These are phyloP conservation scores for Apodemus sylvaticus DNA, from an alignment of 2,113 vertebrate genomes.

Conservation along the genomic window DNA sequence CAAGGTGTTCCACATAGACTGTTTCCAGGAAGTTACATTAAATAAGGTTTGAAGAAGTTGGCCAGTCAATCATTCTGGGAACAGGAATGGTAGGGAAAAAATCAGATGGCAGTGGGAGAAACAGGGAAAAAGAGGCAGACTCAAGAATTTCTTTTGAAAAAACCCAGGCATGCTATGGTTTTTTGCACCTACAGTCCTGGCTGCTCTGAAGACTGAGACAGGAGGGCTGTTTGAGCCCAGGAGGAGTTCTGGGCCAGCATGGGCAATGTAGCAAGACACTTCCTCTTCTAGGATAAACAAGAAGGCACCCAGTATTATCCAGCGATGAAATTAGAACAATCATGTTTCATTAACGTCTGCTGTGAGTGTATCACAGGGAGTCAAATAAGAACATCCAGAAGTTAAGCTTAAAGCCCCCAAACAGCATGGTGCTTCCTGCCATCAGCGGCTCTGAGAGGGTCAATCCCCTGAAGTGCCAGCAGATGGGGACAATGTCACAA, in stretches of 20 bases:
- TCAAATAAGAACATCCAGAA: neutral
- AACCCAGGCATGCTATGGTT: neutral
- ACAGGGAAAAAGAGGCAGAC: neutral
- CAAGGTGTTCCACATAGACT: neutral
- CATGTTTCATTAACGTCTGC: neutral
- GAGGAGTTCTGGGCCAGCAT: neutral
- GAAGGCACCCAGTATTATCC: neutral
- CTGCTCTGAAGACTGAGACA: neutral
- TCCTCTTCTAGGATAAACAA: neutral
- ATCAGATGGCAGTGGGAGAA: neutral
- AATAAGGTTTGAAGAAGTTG: neutral
- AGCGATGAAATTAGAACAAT: neutral
- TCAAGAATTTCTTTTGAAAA: neutral
- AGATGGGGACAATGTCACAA: slow-evolving; percentile 18
- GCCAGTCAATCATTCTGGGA: neutral
- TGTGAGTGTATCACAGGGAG: neutral
- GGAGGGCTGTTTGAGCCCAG: neutral
- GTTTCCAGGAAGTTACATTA: neutral
- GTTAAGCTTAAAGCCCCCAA: neutral
- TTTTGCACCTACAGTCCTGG: too few species aligned
- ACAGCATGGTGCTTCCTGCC: neutral
- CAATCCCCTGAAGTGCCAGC: neutral
- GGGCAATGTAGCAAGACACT: neutral
- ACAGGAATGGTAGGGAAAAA: neutral
- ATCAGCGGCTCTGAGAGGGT: neutral